Evolutionary conservation across 23 tunicate genomes (phyloP), one percentile per base, ranked within the genome.

Genomic region (Halocynthia aurantium): DNA sequence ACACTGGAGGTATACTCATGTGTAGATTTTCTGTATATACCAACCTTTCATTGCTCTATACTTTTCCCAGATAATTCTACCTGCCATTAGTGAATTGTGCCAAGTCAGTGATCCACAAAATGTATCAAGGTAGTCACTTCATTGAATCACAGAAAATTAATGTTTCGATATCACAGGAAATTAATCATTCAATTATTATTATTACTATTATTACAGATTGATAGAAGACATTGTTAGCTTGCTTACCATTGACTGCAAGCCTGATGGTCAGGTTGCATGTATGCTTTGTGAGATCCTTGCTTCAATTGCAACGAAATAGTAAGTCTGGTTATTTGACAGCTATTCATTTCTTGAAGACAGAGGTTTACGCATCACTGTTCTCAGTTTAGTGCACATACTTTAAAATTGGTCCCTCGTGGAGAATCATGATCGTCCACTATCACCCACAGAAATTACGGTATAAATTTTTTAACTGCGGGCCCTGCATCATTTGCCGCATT

Each of bases 261-360:
- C 78, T 10, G 78, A 74, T 56, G 50, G 62, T 12, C 64, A 74
- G 5, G 62, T 74, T 55, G 56, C 78, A 17, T 74, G 51, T 15
- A 72, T 80, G 55, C 51, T 88, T 80, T 60, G 79, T 74, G 95
- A 88, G 56, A 88, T 87, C 12, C 63, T 88, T 61, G 95, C 87
- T n/a, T 73, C 84, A 10, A 65, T 88, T 6, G 77, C 84, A 7
- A 62, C 87, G 7, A 78, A 75, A 18, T 73, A 82, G 85, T 85
- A 50, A 58, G 17, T 13, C 15, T 58, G 17, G 17, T 15, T 58
- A n/a, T 1, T 58, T 13, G 63, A 58, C 4, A 13, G 63, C 4
- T 15, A 13, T 15, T 58, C 63, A 58, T 13, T 58, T 58, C n/a
- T 58, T 15, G n/a, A 4, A n/a, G 15, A 58, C 63, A 58, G 63